Conservation (phyloP, 2,113 vertebrate genomes). For the Larimichthys crocea region DNA sequence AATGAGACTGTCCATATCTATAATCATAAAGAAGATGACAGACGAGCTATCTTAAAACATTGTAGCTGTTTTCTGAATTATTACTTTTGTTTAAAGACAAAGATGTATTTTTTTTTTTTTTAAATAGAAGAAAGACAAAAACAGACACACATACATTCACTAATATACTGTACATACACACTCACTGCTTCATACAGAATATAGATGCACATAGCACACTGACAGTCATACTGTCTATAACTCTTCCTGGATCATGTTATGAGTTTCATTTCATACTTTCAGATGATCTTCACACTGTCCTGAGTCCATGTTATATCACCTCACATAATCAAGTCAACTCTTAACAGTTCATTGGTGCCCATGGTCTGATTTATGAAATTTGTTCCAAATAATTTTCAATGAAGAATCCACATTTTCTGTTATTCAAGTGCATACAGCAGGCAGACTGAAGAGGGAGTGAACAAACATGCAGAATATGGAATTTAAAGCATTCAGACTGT, state of each 20-base stretch:
- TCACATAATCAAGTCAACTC: too few relatives aligned
- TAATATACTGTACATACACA: too few relatives aligned
- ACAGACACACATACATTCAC: not conserved
- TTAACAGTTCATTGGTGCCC: not conserved
- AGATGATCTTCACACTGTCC: not conserved
- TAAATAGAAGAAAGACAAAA: too few relatives aligned
- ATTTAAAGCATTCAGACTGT: slow-evolving; percentile 1
- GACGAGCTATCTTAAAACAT: too few relatives aligned
- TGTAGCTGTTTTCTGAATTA: not conserved
- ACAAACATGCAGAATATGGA: not conserved
- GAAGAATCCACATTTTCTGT: not conserved
- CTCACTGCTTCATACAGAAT: not conserved
- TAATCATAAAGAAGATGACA: too few relatives aligned
- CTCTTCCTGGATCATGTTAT: not conserved
- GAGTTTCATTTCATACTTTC: not conserved
- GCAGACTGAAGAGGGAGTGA: not conserved
- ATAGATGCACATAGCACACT: not conserved
- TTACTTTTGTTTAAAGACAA: not conserved
- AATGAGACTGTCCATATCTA: too few relatives aligned
- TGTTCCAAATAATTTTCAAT: not conserved
- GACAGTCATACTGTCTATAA: not conserved
- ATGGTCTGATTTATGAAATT: not conserved
- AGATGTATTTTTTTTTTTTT: not conserved
- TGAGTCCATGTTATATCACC: too few relatives aligned
- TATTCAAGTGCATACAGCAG: not conserved